Evolutionary conservation across 2,113 vertebrate genomes (phyloP).

Genomic region (Okapia johnstoni): DNA sequence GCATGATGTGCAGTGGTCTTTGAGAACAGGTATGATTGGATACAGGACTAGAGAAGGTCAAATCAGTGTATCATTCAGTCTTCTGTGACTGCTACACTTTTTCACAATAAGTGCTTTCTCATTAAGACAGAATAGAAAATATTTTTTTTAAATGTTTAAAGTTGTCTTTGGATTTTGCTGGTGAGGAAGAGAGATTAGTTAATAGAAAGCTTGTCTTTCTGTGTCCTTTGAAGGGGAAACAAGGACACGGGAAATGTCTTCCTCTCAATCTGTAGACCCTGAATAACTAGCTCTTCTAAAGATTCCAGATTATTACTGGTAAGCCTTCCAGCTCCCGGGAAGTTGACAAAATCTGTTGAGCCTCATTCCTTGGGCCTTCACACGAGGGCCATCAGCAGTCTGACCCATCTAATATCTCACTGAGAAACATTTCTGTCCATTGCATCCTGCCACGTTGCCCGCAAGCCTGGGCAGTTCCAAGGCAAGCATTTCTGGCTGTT

Average conservation of each 20-base stretch:
- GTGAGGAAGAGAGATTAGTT: not conserved
- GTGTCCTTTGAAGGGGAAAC: not conserved
- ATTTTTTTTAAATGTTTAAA: not conserved
- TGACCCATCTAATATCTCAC: not conserved
- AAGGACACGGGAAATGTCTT: constrained; percentile 28
- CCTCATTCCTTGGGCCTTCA: not conserved
- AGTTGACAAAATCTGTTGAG: not conserved
- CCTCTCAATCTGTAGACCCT: not conserved
- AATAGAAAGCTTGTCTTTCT: not conserved
- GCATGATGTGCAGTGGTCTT: accelerated
- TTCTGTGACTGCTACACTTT: not conserved
- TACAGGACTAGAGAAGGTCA: not conserved
- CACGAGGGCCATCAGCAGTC: accelerated
- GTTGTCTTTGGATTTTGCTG: not conserved
- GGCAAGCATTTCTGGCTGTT: not conserved
- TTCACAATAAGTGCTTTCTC: not conserved
- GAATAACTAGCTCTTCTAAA: constrained; percentile 7
- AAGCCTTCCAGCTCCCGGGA: not conserved
- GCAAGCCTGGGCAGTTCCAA: not conserved
- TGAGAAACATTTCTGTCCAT: not conserved
- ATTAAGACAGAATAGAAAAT: not conserved
- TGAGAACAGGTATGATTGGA: accelerated
- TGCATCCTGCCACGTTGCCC: not conserved
- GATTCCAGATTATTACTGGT: not conserved
- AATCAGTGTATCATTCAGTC: not conserved